Evolutionary conservation across 2,888 invertebrate genomes (phyloP), one percentile per base, ranked within the genome.

Genomic region (Thereva nobilitata): DNA sequence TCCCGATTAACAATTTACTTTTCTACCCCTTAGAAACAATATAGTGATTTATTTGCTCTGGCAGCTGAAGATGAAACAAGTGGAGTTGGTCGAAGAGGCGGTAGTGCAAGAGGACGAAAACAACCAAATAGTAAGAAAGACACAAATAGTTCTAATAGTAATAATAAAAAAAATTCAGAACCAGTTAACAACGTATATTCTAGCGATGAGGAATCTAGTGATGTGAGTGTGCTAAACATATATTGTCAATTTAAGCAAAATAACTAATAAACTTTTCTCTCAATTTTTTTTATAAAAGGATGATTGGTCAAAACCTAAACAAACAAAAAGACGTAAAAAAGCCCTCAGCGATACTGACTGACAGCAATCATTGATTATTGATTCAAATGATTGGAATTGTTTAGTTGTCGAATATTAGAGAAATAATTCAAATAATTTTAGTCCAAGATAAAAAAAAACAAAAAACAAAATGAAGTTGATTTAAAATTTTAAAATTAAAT

Each of bases 341-440:
- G 89, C 92, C 67, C 89, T 92, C 79, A 93, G 92, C 72, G 95
- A 95, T 82, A 95, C 94, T 83, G 95, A 95, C 87, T 95, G 90
- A 93, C 88, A 83, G 82, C 83, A 73, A 68, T 44, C 66, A 67
- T 53, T 69, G 38, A 57, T 69, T 35, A 69, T 67, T 35, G 59
- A 64, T 53, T 45, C 66, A 45, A 67, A 68, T 73, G 72, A 77
- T 68, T 73, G 72, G 68, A 74, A 72, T 72, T 65, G 69, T 72
- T 74, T 72, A 73, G 70, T 73, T 73, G 72, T 71, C 72, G 74
- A 74, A 75, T 75, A 75, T 73, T 72, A 76, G 75, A 74, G 72
- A 72, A 61, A 50, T 61, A 61, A 61, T 23, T 23, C 23, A 23
- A 50, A 40, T 37, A 47, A 47, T 61, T 61, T 61, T 61, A 61